Evolutionary conservation across 2,888 invertebrate species (phyloP), one percentile per base, ranked within the genome.

Genomic region (Desoria tigrina): DNA sequence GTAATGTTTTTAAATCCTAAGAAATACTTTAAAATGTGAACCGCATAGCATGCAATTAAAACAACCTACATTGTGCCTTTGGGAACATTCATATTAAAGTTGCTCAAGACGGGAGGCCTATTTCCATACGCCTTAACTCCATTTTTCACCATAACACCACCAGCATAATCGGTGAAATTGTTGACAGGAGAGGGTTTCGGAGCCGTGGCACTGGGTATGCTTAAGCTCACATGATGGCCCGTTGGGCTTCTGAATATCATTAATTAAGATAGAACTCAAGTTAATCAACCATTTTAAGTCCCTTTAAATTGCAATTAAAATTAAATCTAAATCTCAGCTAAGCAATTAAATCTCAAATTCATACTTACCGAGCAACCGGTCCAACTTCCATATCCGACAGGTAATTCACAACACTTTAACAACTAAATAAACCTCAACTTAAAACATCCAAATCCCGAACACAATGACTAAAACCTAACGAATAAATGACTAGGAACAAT

Each of bases 61-160:
- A 28, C 4, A 18, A 88, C 91, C 91, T 81, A 94, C 94, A 94
- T 94, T 74, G 92, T 90, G 77, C 94, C 94, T 81, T 92, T 91
- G 76, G 90, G 90, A 71, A 94, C 94, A 63, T 92, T 92, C 90
- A 94, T 92, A 82, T 90, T 90, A 71, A 94, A 86, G 81, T 92
- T 89, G 79, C 88, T 89, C 71, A 94, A 84, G 54, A 94, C 92
- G 76, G 90, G 89, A 80, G 91, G 90, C 64, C 91, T 89, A 77
- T 89, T 88, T 72, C 94, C 94, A 79, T 92, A 94, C 76, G 89
- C 87, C 80, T 94, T 94, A 84, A 87, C 90, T 45, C 93, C 91
- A 80, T 92, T 89, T 76, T 91, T 84, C 71, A 93, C 91, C 78
- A 90, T 89, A 61, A 93, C 92, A 24, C 93, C 93, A 24, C 7